These are phyloP conservation scores for Charadrius vociferus DNA, from an alignment of 2,113 vertebrate genomes.

Conservation along the genomic window DNA sequence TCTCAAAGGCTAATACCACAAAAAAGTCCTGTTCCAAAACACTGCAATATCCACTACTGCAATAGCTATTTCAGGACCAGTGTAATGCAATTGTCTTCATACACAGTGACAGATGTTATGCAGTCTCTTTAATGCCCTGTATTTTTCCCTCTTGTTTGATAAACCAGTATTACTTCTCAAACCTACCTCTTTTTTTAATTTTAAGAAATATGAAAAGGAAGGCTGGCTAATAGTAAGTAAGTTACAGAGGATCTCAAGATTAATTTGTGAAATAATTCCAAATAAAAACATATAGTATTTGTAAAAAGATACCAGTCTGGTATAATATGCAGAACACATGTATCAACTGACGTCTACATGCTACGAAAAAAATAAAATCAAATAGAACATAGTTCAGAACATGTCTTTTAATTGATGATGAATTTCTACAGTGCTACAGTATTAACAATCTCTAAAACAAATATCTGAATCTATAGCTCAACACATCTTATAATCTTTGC, in stretches of 20 bases:
- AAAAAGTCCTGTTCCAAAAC: not conserved
- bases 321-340: not conserved
- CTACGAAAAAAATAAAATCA: not conserved
- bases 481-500: not conserved
- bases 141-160: not conserved
- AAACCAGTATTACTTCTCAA: not conserved
- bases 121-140: not conserved
- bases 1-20: not conserved
- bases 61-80: not conserved
- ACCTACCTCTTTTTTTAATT: not conserved
- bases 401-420: conserved; percentile 28
- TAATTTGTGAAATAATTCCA: not conserved
- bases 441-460: conserved; percentile 7
- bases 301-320: not conserved
- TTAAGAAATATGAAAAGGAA: not conserved
- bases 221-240: not conserved
- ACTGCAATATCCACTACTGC: not conserved
- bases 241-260: not conserved
- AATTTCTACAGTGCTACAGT: conserved; percentile 32
- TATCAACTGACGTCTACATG: not conserved
- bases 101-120: not conserved
- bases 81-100: not conserved
- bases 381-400: conserved; percentile 6
- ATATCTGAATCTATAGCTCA: not conserved
- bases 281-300: not conserved